Conservation (phyloP, 2,888 invertebrate genomes). For the Ophion ventricosus region DNA sequence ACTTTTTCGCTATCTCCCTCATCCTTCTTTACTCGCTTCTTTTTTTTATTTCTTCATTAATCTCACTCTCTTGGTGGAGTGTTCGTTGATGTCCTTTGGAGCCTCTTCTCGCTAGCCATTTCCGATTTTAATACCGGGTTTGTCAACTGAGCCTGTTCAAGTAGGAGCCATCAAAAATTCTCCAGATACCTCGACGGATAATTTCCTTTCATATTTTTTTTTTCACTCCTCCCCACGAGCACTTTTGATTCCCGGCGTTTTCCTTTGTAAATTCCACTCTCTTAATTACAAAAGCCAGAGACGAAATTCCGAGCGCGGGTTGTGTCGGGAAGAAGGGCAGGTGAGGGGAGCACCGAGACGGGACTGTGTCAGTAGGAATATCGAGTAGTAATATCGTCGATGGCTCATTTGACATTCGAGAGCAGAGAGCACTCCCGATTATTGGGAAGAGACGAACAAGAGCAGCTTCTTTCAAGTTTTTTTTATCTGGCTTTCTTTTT, state of each 20-base stretch:
- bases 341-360: background rate
- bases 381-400: conserved; percentile 37
- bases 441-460: conserved; percentile 17
- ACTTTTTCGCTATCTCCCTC: conserved; percentile 37
- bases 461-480: conserved; percentile 16
- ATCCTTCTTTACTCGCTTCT: conserved; percentile 15
- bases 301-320: background rate
- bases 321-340: background rate
- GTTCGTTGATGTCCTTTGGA: conserved; percentile 30
- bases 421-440: conserved; percentile 25
- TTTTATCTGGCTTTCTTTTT: conserved; percentile 8
- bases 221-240: conserved; percentile 4
- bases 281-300: conserved; percentile 15
- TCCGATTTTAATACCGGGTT: conserved; percentile 51
- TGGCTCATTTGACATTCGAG: conserved; percentile 29
- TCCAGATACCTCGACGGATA: conserved; percentile 8
- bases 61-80: conserved; percentile 48
- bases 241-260: background rate
- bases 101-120: conserved; percentile 28
- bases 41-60: conserved; percentile 64
- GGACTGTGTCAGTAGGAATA: conserved; percentile 42
- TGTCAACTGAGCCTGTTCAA: conserved; percentile 34
- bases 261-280: conserved; percentile 7
- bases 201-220: conserved; percentile 18
- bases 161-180: conserved; percentile 28